A percentile compares a stretch with the other conserved stretches of the same genome.
phyloP scores from a whole-genome alignment of 1,140 invertebrate species.

The Agraylea sexmaculata region DNA sequence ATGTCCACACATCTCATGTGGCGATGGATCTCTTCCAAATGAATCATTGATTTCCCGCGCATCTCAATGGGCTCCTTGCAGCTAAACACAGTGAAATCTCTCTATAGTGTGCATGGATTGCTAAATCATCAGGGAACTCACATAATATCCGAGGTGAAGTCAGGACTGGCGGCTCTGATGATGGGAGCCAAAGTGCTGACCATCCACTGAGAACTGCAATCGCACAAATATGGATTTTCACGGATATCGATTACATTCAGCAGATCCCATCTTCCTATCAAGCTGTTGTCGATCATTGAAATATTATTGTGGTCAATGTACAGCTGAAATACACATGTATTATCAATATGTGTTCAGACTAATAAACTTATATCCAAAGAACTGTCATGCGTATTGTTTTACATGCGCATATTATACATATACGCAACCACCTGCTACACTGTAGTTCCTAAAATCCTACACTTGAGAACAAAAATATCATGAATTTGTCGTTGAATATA shows the following conservation, averaged over 20 bases:
- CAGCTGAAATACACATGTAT: conserved; percentile 33
- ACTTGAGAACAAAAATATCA: no score
- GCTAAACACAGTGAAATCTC: conserved; percentile 24
- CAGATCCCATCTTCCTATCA: conserved; percentile 54
- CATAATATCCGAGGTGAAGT: conserved; percentile 23
- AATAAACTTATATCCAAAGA: conserved; percentile 3
- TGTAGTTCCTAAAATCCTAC: no score
- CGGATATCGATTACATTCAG: conserved; percentile 49
- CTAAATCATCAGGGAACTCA: conserved; percentile 10
- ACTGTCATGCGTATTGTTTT: no score
- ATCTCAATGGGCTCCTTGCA: conserved; percentile 49
- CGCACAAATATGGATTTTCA: conserved; percentile 63
- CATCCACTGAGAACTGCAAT: conserved; percentile 62
- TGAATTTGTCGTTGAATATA: no score
- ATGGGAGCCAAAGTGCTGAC: conserved; percentile 45
- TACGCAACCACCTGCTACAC: no score
- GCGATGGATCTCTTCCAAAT: conserved; percentile 40
- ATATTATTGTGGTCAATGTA: conserved; percentile 57
- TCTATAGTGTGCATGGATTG: conserved; percentile 16
- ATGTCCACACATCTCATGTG: conserved; percentile 48
- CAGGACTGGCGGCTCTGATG: conserved; percentile 22
- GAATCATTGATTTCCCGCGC: conserved; percentile 42
- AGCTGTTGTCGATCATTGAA: conserved; percentile 41
- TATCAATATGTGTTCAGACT: background rate
- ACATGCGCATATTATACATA: no score